Conservation (phyloP, 2,888 invertebrate species). For the Drosophila melanosoma region DNA sequence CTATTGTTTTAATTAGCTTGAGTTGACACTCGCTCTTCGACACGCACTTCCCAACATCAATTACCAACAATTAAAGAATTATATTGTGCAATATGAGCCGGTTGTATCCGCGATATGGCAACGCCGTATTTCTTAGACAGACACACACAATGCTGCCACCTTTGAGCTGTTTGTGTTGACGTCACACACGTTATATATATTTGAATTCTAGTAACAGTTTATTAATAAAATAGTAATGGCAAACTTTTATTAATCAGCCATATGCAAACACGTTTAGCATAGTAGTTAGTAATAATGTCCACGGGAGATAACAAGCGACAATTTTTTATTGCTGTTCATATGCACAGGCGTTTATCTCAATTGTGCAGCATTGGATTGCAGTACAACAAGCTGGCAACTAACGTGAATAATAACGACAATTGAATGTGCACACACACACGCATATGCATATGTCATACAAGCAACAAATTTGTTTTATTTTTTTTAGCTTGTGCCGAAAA, state of each 20-base stretch:
- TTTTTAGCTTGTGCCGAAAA: background rate
- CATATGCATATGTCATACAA: background rate
- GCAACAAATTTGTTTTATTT: background rate
- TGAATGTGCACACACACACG: constrained; percentile 1
- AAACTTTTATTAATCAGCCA: constrained; percentile 11
- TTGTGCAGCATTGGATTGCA: constrained; percentile 24
- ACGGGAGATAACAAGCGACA: constrained; percentile 21
- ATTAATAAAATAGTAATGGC: constrained; percentile 5
- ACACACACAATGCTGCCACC: constrained; percentile 30
- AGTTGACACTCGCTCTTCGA: background rate
- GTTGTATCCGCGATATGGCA: constrained; percentile 30
- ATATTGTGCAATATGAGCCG: constrained; percentile 51
- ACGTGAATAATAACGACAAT: constrained; percentile 22
- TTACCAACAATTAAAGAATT: constrained; percentile 31
- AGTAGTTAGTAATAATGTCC: background rate
- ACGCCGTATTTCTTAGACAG: constrained; percentile 2
- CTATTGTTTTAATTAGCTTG: constrained; percentile 46
- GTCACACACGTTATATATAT: constrained; percentile 13
- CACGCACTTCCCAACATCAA: constrained; percentile 50
- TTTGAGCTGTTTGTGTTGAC: constrained; percentile 13
- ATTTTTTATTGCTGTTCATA: constrained; percentile 7
- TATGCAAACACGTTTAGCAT: constrained; percentile 10
- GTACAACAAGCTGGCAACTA: background rate
- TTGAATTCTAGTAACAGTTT: constrained; percentile 13
- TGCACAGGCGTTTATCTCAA: constrained; percentile 32